Conservation (phyloP, 2,888 invertebrate genomes). For the Eilema sororculum region DNA sequence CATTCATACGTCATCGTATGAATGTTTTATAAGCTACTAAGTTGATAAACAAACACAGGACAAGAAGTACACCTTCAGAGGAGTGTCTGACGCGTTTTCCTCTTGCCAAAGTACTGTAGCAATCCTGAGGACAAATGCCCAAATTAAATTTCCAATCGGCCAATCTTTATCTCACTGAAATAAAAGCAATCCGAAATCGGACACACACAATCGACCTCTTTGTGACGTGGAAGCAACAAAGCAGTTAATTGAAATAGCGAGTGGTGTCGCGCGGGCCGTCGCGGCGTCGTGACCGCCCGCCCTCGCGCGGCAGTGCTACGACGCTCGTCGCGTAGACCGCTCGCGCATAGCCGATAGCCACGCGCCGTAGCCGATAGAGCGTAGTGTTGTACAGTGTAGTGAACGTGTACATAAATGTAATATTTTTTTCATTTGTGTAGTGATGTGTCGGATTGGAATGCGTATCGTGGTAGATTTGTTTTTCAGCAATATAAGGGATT, state of each 20-base stretch:
- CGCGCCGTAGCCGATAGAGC: conserved; percentile 68
- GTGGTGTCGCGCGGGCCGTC: conserved; percentile 58
- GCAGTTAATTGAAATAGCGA: conserved; percentile 82
- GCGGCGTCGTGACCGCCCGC: conserved; percentile 58
- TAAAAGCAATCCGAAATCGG: conserved; percentile 31
- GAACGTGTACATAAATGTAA: conserved; percentile 72
- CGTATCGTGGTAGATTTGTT: conserved; percentile 45
- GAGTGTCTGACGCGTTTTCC: not conserved
- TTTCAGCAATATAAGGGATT: conserved; percentile 13
- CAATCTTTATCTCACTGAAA: conserved; percentile 11
- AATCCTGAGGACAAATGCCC: not conserved
- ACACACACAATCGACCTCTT: conserved; percentile 56
- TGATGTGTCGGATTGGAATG: conserved; percentile 59
- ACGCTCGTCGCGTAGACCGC: conserved; percentile 78
- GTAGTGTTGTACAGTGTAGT: conserved; percentile 64
- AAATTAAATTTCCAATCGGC: not conserved
- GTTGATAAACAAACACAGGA: not conserved
- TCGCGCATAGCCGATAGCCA: conserved; percentile 70
- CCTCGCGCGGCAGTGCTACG: conserved; percentile 80
- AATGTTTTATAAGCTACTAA: not conserved
- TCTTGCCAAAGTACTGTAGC: not conserved
- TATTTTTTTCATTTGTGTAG: conserved; percentile 54
- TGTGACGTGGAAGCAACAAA: conserved; percentile 76
- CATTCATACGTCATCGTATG: too few relatives aligned
- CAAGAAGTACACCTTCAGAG: not conserved